Conservation (phyloP, 2,113 vertebrate species). For the Corydoras maculifer region DNA sequence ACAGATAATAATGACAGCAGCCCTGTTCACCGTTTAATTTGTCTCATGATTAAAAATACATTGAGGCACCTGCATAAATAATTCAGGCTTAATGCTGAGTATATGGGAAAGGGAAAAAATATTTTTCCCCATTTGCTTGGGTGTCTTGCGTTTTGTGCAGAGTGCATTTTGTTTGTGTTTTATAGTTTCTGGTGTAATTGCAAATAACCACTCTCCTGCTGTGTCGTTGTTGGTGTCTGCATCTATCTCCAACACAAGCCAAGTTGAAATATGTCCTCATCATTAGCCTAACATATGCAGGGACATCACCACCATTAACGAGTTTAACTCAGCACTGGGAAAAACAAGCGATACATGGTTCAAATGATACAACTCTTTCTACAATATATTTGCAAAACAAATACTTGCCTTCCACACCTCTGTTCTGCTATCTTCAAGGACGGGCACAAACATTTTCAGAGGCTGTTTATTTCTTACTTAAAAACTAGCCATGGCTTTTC, state of each 20-base stretch:
- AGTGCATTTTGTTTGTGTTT: slow-evolving; percentile 24
- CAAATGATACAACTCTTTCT: background rate
- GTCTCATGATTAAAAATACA: slow-evolving; percentile 53
- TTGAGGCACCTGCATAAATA: slow-evolving; percentile 48
- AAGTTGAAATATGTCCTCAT: slow-evolving; percentile 15
- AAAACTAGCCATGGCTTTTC: too few relatives aligned
- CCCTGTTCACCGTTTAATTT: slow-evolving; percentile 45
- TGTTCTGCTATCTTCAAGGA: background rate
- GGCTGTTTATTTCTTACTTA: too few relatives aligned
- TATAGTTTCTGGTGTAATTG: slow-evolving; percentile 23
- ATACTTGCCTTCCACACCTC: background rate
- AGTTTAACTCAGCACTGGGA: slow-evolving; percentile 3
- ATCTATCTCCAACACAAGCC: slow-evolving; percentile 23
- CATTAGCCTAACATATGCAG: slow-evolving; percentile 10
- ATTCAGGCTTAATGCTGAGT: slow-evolving; percentile 43
- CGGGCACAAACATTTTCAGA: too few relatives aligned
- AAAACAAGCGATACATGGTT: background rate
- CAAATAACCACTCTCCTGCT: slow-evolving; percentile 30
- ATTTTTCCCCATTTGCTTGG: slow-evolving; percentile 35
- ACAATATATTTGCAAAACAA: background rate
- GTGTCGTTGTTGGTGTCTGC: slow-evolving; percentile 10
- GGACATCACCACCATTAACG: background rate
- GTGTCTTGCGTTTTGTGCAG: slow-evolving; percentile 12
- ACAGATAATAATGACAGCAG: slow-evolving; percentile 46
- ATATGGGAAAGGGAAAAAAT: slow-evolving; percentile 19